Evolutionary conservation across 2,888 invertebrate species (phyloP), one percentile per base, ranked within the genome.

Genomic region (Cephus runcator): DNA sequence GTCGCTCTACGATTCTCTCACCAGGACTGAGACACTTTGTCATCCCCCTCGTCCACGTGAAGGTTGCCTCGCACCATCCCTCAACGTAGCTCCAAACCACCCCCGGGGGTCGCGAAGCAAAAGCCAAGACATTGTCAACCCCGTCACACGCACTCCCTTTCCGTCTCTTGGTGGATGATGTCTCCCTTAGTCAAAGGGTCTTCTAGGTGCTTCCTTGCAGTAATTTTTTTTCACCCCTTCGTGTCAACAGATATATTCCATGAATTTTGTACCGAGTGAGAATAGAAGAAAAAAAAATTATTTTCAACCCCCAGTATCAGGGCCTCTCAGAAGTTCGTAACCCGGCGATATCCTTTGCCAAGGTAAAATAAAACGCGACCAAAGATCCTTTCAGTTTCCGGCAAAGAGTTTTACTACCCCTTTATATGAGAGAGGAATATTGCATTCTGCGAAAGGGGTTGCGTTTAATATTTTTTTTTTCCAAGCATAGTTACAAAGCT

Each of bases 1-100:
- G 40, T 40, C 40, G 40, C 40, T 15, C 40, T 40, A 40, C 40
- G 40, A 40, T 40, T 40, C 40, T 40, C 40, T 40, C 40, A 40
- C 79, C 77, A 79, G 73, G 79, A 77, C 77, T 69, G 83, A 83
- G 82, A 84, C 83, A 85, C 83, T 85, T 84, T 85, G 84, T 82
- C 85, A 84, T 85, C 85, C 83, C 36, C 34, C 71, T 73, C 34
- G 31, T 75, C 69, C 3, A 40, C 12, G 68, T n/a, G 15, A 40
- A 40, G 40, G 40, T 0, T 40, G 40, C 40, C 40, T 40, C 23
- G 40, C 73, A 30, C 68, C 75, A 9, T 23, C 75, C 33, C 30
- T 30, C 75, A 23, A 11, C 68, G 56, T 12, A 31, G 36, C 73
- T 31, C 31, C 35, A 73, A 40, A 40, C 40, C 40, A 15, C 40